A percentile compares a stretch with the other conserved stretches of the same genome.
phyloP scores from a whole-genome alignment of 2,888 invertebrate genomes.

The Scaptodrosophila latifasciaeformis region DNA sequence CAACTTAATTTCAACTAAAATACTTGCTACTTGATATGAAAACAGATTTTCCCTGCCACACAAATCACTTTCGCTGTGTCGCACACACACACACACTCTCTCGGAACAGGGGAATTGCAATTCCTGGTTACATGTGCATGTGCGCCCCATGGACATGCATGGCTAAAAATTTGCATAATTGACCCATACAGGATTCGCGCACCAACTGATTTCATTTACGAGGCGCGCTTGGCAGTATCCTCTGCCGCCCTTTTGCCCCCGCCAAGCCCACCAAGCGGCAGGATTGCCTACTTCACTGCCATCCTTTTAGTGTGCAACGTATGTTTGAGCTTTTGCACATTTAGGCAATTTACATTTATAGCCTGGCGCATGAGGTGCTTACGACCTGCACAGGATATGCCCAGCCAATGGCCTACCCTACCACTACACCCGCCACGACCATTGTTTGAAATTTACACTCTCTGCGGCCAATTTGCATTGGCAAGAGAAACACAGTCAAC shows the following conservation, averaged over 20 bases:
- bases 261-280: neutral
- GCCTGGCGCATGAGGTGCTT: slow-evolving; percentile 69
- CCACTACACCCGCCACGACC: slow-evolving; percentile 7
- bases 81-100: slow-evolving; percentile 25
- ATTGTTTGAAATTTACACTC: slow-evolving; percentile 61
- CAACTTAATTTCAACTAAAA: slow-evolving; percentile 62
- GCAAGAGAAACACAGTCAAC: too few species aligned
- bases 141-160: neutral
- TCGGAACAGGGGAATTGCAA: neutral
- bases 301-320: slow-evolving; percentile 48
- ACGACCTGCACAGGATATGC: slow-evolving; percentile 68
- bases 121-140: neutral
- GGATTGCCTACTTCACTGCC: too few species aligned
- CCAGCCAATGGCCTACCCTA: slow-evolving; percentile 32
- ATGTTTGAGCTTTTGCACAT: slow-evolving; percentile 68
- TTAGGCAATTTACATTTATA: slow-evolving; percentile 70
- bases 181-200: slow-evolving; percentile 73
- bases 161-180: slow-evolving; percentile 72
- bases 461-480: slow-evolving; percentile 39
- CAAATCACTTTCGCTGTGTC: slow-evolving; percentile 62
- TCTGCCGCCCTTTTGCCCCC: neutral
- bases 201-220: slow-evolving; percentile 70
- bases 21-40: slow-evolving; percentile 54
- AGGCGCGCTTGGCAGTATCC: slow-evolving; percentile 27
- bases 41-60: slow-evolving; percentile 65